Base-by-base conservation (phyloP, 2,797 vertebrate genomes). In the Sebastes iracundus region DNA sequence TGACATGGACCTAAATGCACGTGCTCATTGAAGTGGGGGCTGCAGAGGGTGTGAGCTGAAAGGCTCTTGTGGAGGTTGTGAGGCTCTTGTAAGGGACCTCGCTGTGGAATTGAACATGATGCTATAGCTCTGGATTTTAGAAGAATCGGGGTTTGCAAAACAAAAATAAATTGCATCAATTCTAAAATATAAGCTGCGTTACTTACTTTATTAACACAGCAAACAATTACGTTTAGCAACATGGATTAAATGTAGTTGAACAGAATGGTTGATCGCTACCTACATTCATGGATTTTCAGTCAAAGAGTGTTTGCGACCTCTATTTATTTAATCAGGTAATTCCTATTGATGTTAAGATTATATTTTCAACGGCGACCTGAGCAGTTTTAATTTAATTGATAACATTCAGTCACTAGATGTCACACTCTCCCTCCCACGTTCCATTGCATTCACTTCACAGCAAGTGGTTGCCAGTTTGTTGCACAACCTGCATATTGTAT, bases 1-100 rank as follows among this genome's bases (percentile, higher is more conserved):
- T 60, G 80, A 77, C 85, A 68, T 68, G 60, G 81, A 74, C 63
- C 77, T 86, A 60, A 86, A 32, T 86, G 71, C 80, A 62, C 65
- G 14, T 71, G 77, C 61, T 70, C 53, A 35, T 55, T 42, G 65
- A 75, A 32, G 67, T n/a, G 28, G 33, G 49, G 33, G 27, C 18
- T 22, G 27, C 46, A 20, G 32, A 30, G n/a, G 22, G 22, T 61
- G 70, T n/a, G 30, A n/a, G 32, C 55, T 52, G 60, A 72, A 33
- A 55, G 67, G 28, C 11, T 76, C 20, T 18, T 7, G 30, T 28
- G 52, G 56, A 67, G 16, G 55, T 60, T 68, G 46, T 22, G 12
- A 42, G 33, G 55, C 52, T 61, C 23, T 78, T 33, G 5, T 30
- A 22, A 38, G n/a, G 27, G 62, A 72, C 25, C 32, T 60, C 2